These are phyloP conservation scores for Centrocercus urophasianus DNA, from an alignment of 2,113 vertebrate genomes.

Conservation along the genomic window DNA sequence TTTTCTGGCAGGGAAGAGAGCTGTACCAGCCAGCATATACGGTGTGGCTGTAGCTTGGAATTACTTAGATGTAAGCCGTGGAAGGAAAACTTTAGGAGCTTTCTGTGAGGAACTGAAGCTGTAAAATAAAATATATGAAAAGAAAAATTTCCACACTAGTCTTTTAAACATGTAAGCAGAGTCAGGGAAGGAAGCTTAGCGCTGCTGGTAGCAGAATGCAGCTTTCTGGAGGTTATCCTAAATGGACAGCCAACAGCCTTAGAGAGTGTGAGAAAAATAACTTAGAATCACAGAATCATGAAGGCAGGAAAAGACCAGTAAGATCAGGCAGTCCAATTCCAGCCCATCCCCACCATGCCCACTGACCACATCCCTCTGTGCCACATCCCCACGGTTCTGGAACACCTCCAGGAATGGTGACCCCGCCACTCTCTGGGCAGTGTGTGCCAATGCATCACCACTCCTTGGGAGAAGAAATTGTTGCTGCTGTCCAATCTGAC, in stretches of 20 bases:
- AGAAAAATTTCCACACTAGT: neutral
- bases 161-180: neutral
- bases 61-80: slow-evolving; percentile 13
- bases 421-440: too few relatives aligned
- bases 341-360: too few relatives aligned
- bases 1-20: slow-evolving; percentile 45
- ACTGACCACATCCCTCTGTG: too few relatives aligned
- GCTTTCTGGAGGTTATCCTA: neutral
- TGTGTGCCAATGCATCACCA: too few relatives aligned
- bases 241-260: neutral
- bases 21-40: slow-evolving; percentile 26
- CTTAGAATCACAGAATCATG: too few relatives aligned
- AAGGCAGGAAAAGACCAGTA: too few relatives aligned
- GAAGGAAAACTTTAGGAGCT: slow-evolving; percentile 40
- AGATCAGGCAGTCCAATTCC: too few relatives aligned
- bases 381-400: too few relatives aligned
- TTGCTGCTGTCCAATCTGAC: too few relatives aligned
- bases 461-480: too few relatives aligned
- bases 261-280: neutral
- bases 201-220: neutral
- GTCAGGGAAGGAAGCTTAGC: neutral
- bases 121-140: neutral
- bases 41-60: neutral
- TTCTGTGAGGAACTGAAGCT: neutral
- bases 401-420: too few relatives aligned